phyloP scores from a whole-genome alignment of 1,140 invertebrate species.

The Phortica variegata region DNA sequence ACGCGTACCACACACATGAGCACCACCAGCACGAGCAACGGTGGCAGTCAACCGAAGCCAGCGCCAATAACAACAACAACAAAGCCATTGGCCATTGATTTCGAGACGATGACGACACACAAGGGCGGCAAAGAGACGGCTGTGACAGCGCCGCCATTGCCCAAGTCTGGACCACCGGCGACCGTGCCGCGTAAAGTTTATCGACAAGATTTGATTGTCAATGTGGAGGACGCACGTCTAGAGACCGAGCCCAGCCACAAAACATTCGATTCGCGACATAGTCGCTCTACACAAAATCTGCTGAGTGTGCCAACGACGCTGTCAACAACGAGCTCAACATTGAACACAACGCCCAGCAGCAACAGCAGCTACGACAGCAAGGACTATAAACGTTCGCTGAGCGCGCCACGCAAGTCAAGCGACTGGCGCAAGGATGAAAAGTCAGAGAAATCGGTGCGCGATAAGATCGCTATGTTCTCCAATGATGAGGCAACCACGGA shows the following conservation, averaged over 20 bases:
- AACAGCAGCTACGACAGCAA: conserved; percentile 14
- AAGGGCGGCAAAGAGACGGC: not conserved
- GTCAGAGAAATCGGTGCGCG: conserved; percentile 76
- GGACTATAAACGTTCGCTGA: conserved; percentile 50
- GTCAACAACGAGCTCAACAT: not conserved
- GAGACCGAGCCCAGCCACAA: not conserved
- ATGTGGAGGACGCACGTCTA: conserved; percentile 40
- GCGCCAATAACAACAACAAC: conserved; percentile 10
- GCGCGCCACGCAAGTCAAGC: conserved; percentile 36
- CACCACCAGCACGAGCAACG: conserved; percentile 6
- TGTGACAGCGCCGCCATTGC: conserved; percentile 36
- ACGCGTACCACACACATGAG: conserved; percentile 14
- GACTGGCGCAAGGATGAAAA: conserved; percentile 69
- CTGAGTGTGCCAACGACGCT: not conserved
- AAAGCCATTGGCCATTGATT: conserved; percentile 9
- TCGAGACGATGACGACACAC: not conserved
- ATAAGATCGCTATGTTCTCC: conserved; percentile 88
- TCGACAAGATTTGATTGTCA: conserved; percentile 50
- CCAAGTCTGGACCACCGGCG: conserved; percentile 47
- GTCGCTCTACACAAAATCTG: conserved; percentile 8
- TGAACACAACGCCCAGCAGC: not conserved
- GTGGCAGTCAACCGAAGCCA: not conserved
- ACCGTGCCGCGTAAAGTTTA: conserved; percentile 49
- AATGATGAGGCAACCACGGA: conserved; percentile 41
- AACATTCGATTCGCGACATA: conserved; percentile 5